These are phyloP conservation scores for Phocides pigmalion DNA, from an alignment of 1,140 invertebrate genomes.

Conservation along the genomic window DNA sequence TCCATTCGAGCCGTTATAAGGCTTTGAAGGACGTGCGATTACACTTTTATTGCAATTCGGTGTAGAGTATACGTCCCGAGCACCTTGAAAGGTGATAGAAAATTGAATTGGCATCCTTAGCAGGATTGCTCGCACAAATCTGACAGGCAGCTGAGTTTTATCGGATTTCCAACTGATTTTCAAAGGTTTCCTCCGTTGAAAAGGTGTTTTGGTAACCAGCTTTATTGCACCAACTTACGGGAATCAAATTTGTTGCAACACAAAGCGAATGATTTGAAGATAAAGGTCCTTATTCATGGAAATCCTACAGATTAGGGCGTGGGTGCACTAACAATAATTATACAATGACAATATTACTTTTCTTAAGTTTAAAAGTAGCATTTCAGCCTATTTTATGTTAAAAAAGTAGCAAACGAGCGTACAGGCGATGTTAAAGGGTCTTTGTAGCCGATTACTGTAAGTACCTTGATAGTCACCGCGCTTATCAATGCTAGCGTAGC, in stretches of 20 bases:
- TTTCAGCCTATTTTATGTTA: too few species aligned
- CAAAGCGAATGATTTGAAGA: constrained; percentile 8
- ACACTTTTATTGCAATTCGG: constrained; percentile 27
- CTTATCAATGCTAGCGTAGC: too few species aligned
- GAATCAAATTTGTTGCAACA: constrained; percentile 11
- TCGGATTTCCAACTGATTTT: constrained; percentile 24
- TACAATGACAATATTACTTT: too few species aligned
- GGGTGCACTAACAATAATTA: too few species aligned
- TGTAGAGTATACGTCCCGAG: constrained; percentile 12
- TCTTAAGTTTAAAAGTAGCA: too few species aligned
- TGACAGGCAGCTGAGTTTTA: constrained; percentile 24
- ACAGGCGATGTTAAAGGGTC: too few species aligned
- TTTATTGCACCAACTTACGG: constrained; percentile 7
- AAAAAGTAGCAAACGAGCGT: too few species aligned
- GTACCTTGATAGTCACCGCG: too few species aligned
- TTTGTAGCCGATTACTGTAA: too few species aligned
- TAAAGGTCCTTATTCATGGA: neutral
- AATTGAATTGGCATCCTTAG: constrained; percentile 32
- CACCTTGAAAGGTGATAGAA: constrained; percentile 32
- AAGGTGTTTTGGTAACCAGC: neutral
- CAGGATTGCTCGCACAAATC: constrained; percentile 29
- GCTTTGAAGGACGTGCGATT: constrained; percentile 23
- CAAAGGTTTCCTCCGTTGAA: constrained; percentile 9
- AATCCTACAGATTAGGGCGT: neutral
- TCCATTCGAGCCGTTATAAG: constrained; percentile 17